Evolutionary conservation across 2,797 vertebrate species (phyloP).

Genomic region (Micropoecilia bifurca): DNA sequence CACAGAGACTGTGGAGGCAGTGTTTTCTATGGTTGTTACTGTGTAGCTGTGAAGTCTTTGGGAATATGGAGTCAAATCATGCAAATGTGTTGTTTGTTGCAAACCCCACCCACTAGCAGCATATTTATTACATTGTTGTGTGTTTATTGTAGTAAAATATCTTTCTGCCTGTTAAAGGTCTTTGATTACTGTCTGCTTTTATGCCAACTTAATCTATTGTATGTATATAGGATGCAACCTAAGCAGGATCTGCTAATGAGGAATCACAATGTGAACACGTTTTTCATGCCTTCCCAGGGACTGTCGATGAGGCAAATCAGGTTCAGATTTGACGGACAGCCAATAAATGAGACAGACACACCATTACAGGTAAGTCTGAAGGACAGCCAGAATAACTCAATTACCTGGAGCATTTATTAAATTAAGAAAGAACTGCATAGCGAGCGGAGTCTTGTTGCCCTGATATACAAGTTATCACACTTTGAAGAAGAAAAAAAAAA

Average conservation of each 20-base stretch:
- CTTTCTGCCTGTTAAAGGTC: not conserved
- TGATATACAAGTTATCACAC: not conserved
- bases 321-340: slow-evolving; percentile 99
- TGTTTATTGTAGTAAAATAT: not conserved
- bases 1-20: not conserved
- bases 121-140: not conserved
- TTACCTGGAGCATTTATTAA: not conserved
- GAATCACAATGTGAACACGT: not conserved
- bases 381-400: not conserved
- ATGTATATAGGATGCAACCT: not conserved
- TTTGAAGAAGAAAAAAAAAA: not conserved
- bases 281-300: slow-evolving; percentile 81
- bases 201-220: not conserved
- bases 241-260: not conserved
- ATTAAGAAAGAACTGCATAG: not conserved
- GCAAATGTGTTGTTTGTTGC: not conserved
- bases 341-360: slow-evolving; percentile 98
- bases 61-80: not conserved
- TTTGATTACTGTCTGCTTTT: not conserved
- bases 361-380: slow-evolving; percentile 90
- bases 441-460: too few relatives aligned
- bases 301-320: slow-evolving; percentile 99
- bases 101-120: not conserved
- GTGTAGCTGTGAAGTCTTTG: not conserved
- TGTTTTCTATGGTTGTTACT: not conserved